phyloP scores from a whole-genome alignment of 1,140 invertebrate genomes.

The Zaprionus kolodkinae region DNA sequence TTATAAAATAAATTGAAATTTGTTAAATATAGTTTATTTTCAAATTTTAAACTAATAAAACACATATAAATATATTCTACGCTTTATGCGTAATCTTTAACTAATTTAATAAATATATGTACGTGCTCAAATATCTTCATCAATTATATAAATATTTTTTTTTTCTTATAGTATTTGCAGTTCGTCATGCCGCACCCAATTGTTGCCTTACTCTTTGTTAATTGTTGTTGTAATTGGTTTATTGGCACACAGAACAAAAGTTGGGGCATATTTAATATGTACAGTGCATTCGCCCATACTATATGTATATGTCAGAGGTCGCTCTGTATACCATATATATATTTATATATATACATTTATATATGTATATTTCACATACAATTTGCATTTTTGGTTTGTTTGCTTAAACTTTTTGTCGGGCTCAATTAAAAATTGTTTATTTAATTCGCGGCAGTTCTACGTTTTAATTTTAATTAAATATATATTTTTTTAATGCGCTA shows the following conservation, averaged over 20 bases:
- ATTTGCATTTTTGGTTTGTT: conserved; percentile 57
- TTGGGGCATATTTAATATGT: conserved; percentile 54
- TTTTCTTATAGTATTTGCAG: not conserved
- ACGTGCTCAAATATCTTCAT: too few relatives aligned
- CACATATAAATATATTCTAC: too few relatives aligned
- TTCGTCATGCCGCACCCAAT: not conserved
- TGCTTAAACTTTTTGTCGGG: conserved; percentile 72
- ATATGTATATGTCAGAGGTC: conserved; percentile 15
- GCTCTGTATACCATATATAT: conserved; percentile 7
- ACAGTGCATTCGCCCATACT: not conserved
- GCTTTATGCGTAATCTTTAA: too few relatives aligned
- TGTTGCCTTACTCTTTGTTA: not conserved
- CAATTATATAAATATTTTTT: not conserved
- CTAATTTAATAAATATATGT: too few relatives aligned
- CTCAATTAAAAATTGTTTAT: conserved; percentile 81
- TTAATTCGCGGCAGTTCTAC: conserved; percentile 75
- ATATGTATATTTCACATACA: conserved; percentile 30
- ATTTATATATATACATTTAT: conserved; percentile 14
- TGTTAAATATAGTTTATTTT: too few relatives aligned
- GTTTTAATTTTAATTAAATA: conserved; percentile 80
- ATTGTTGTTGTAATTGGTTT: conserved; percentile 72
- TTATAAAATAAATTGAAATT: not conserved
- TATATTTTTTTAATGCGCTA: conserved; percentile 59
- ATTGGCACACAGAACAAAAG: conserved; percentile 64
- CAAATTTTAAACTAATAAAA: too few relatives aligned